Evolutionary conservation across 2,888 invertebrate genomes (phyloP).

Genomic region (Hemaris fuciformis): DNA sequence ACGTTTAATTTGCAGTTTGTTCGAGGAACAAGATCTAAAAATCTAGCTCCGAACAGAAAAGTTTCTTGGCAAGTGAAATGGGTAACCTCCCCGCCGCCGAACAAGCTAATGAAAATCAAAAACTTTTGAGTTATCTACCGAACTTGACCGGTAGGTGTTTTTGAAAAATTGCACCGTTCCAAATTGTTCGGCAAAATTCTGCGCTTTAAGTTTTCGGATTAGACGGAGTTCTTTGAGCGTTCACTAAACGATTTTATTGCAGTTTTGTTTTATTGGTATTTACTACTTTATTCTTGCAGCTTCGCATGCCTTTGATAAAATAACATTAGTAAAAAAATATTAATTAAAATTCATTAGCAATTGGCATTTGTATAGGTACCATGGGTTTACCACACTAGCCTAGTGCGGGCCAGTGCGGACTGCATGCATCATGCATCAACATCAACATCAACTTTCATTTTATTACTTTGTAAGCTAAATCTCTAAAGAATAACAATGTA

Average conservation of each 20-base stretch:
- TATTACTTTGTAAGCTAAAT: too few relatives aligned
- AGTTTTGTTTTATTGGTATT: neutral
- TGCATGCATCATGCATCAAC: too few relatives aligned
- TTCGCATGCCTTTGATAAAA: too few relatives aligned
- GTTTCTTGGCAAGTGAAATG: conserved; percentile 10
- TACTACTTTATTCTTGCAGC: too few relatives aligned
- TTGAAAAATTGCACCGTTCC: conserved; percentile 3
- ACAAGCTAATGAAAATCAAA: conserved; percentile 15
- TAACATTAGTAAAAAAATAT: too few relatives aligned
- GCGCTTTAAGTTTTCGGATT: neutral
- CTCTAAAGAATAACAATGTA: too few relatives aligned
- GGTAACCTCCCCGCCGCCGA: neutral
- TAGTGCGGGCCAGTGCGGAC: too few relatives aligned
- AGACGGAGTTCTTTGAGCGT: neutral
- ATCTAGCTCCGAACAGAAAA: neutral
- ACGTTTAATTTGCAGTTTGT: neutral
- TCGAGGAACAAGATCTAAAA: neutral
- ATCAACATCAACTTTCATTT: too few relatives aligned
- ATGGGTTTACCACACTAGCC: too few relatives aligned
- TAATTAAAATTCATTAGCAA: too few relatives aligned
- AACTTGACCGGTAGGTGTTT: conserved; percentile 2
- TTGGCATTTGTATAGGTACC: too few relatives aligned
- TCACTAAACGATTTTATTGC: neutral
- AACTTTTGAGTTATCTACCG: conserved; percentile 9
- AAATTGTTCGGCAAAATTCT: neutral